Conservation (phyloP, 2,113 vertebrate species). For the Pholis gunnellus region DNA sequence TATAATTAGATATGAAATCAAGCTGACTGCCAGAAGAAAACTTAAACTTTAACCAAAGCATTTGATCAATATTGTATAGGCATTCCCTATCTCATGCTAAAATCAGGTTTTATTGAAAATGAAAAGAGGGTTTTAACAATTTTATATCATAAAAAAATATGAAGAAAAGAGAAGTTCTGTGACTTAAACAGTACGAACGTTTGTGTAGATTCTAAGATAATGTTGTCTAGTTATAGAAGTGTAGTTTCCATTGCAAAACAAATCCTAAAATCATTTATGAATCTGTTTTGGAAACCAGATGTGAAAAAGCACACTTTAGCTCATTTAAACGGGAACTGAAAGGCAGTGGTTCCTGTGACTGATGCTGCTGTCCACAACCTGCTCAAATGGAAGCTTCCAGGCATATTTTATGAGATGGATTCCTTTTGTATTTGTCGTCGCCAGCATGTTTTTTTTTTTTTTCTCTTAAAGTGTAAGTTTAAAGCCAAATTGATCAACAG, state of each 20-base stretch:
- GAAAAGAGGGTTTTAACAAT: not conserved
- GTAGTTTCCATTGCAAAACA: slow-evolving; percentile 3
- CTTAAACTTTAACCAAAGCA: not conserved
- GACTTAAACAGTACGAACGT: not conserved
- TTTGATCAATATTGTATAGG: not conserved
- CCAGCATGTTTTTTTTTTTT: slow-evolving; percentile 56
- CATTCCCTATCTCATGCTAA: not conserved
- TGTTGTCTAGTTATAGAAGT: not conserved
- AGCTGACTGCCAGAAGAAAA: not conserved
- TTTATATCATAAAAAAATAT: not conserved
- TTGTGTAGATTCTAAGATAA: not conserved
- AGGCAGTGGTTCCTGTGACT: slow-evolving; percentile 64
- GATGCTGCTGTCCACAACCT: slow-evolving; percentile 66
- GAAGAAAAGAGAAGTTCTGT: not conserved
- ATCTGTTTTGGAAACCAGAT: slow-evolving; percentile 30
- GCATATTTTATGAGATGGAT: slow-evolving; percentile 81
- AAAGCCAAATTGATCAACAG: slow-evolving; percentile 77
- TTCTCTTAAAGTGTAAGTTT: slow-evolving; percentile 72
- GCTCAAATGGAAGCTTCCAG: slow-evolving; percentile 75
- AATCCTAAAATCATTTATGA: slow-evolving; percentile 24
- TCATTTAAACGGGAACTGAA: slow-evolving; percentile 52
- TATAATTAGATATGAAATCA: not conserved
- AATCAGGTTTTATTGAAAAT: not conserved
- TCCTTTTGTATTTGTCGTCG: slow-evolving; percentile 71
- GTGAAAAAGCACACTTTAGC: slow-evolving; percentile 32